Percentiles rank a stretch among this genome's conserved stretches.
Evolutionary conservation across 1,140 invertebrate genomes (phyloP).

Genomic region (Orussus abietinus): DNA sequence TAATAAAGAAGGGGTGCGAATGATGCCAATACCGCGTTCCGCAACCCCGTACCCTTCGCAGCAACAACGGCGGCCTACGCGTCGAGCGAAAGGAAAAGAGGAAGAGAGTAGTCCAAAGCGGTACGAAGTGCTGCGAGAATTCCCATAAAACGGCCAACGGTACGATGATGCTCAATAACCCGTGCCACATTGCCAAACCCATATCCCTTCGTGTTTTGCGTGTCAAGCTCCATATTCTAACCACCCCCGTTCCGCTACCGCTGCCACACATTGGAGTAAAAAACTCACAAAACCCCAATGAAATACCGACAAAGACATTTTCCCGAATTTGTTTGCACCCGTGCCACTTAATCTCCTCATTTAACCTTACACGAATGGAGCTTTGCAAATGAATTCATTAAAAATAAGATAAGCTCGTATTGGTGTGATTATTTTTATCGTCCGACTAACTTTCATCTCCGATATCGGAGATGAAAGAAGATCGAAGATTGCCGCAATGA

Average conservation of each 20-base stretch:
- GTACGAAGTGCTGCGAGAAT: conserved; percentile 36
- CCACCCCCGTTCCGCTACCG: neutral
- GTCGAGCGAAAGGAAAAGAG: conserved; percentile 22
- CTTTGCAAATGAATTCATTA: no score
- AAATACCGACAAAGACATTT: conserved; percentile 18
- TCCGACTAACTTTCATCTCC: no score
- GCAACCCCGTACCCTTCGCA: neutral
- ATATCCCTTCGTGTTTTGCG: conserved; percentile 1
- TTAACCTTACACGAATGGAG: no score
- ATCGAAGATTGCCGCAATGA: no score
- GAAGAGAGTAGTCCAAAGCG: no score
- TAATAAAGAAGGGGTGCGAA: conserved; percentile 29
- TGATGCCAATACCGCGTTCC: conserved; percentile 28
- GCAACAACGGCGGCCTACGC: neutral
- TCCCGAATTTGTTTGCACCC: no score
- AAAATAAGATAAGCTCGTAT: no score
- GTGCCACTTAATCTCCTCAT: no score
- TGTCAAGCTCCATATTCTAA: conserved; percentile 3
- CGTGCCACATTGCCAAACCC: conserved; percentile 18
- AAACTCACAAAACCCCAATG: no score
- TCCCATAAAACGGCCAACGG: conserved; percentile 37
- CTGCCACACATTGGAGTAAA: neutral
- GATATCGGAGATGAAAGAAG: no score
- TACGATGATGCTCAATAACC: conserved; percentile 36
- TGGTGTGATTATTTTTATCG: no score